A percentile compares a stretch with the other conserved stretches of the same genome.
Conservation (phyloP, 2,113 vertebrate genomes). For the Coptodon rendalli region DNA sequence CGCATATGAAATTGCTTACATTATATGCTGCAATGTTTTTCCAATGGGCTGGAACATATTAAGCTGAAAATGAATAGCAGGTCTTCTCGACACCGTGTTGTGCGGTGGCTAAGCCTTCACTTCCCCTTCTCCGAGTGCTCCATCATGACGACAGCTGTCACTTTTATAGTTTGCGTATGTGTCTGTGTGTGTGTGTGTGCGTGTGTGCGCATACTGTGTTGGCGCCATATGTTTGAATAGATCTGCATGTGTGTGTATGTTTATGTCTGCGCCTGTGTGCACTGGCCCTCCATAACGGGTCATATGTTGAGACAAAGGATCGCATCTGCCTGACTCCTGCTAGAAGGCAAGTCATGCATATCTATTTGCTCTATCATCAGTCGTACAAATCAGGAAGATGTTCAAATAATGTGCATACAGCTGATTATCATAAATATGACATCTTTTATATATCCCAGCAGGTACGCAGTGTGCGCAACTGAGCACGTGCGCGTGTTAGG, state of each 20-base stretch:
- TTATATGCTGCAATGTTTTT: conserved; percentile 74
- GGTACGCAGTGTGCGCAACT: conserved; percentile 3
- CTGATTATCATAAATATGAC: conserved; percentile 55
- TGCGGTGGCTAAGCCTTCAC: conserved; percentile 67
- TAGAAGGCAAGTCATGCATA: conserved; percentile 22
- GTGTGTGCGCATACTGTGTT: conserved; percentile 40
- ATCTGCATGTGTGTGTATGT: conserved; percentile 15
- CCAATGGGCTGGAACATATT: conserved; percentile 77
- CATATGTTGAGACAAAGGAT: conserved; percentile 61
- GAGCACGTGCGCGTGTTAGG: not conserved
- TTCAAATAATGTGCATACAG: conserved; percentile 25
- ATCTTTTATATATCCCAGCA: conserved; percentile 43
- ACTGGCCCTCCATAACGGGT: conserved; percentile 41
- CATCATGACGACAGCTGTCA: conserved; percentile 73
- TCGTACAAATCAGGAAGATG: conserved; percentile 24
- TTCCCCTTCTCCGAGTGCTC: conserved; percentile 64
- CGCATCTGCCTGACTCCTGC: conserved; percentile 48
- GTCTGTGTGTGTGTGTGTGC: conserved; percentile 7
- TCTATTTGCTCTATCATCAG: conserved; percentile 37
- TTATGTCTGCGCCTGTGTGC: conserved; percentile 12
- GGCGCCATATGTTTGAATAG: conserved; percentile 50
- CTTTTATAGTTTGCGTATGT: conserved; percentile 49
- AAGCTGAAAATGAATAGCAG: conserved; percentile 75
- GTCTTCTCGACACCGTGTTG: conserved; percentile 71
- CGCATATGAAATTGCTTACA: conserved; percentile 73